Evolutionary conservation across 2,797 vertebrate species (phyloP), one percentile per base, ranked within the genome.

Genomic region (Argyrosomus regius): DNA sequence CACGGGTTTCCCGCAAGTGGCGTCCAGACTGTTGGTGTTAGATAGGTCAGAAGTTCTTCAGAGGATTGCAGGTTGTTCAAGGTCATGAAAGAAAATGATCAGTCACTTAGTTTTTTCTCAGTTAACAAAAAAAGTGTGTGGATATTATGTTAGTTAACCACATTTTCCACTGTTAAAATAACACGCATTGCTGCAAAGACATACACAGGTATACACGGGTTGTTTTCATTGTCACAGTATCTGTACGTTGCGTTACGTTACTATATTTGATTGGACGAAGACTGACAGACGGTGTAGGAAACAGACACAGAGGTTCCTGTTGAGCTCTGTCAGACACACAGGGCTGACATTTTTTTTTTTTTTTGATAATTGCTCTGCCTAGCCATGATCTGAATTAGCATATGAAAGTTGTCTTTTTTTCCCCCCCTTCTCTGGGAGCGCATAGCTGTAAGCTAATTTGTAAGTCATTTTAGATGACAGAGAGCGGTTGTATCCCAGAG

Each of bases 381-480:
- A 75, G 76, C 85, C 81, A 72, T 91, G 87, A 89, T 92, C 88
- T 85, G 88, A 87, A 95, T 94, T 95, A 92, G 89, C 94, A 94
- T 93, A 93, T 93, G 91, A 93, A 94, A 94, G 92, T 94, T 91
- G 45, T 78, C 73, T 83, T 70, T 80, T 74, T 63, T 41, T 22
- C 5, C 3, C 8, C 8, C 7, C 54, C 81, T 75, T 81, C 72
- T 71, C 77, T 86, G 82, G 78, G 81, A 90, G 90, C 57, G 48
- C 82, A 80, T 91, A 87, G 88, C 90, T 91, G 83, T 89, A 90
- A 92, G 91, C 90, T 93, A 91, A 94, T 95, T 94, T 94, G 94
- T 93, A 93, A 94, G 93, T 92, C 85, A 92, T 93, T 95, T 92
- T 86, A 91, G 89, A 94, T 92, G 93, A 95, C 91, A 93, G 91